These are phyloP conservation scores for Cephalopachus bancanus DNA, from an alignment of 2,797 vertebrate genomes.

Conservation along the genomic window DNA sequence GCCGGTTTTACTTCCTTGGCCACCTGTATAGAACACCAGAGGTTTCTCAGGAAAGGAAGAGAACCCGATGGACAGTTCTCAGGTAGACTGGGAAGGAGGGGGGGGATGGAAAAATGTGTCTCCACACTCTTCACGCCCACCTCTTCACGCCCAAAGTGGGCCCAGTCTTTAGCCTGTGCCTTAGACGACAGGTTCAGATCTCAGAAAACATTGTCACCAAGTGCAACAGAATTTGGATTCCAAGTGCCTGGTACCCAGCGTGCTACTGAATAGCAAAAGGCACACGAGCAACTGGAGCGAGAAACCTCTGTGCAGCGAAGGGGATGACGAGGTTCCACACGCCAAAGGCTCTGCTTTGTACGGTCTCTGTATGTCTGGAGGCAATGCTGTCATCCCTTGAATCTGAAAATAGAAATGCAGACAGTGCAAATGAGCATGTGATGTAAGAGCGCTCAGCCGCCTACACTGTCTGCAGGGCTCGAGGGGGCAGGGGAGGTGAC, in stretches of 20 bases:
- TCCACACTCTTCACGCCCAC: neutral
- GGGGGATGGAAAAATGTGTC: neutral
- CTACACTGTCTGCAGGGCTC: neutral
- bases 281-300: constrained; percentile 67
- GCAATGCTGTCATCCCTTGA: constrained; percentile 92
- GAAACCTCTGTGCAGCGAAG: constrained; percentile 61
- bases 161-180: neutral
- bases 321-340: constrained; percentile 82
- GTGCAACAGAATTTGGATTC: constrained; percentile 62
- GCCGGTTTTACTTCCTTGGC: neutral
- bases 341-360: constrained; percentile 84
- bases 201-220: constrained; percentile 54
- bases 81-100: neutral
- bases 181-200: neutral
- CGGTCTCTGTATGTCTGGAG: constrained; percentile 89
- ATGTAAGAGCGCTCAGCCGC: neutral
- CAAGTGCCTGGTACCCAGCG: constrained; percentile 3
- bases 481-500: accelerated
- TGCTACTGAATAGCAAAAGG: constrained; percentile 15
- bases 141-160: neutral
- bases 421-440: neutral
- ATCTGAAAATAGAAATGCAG: constrained; percentile 87
- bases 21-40: neutral
- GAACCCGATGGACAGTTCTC: accelerated
- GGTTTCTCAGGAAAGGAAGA: neutral